A percentile compares a stretch with the other conserved stretches of the same genome.
phyloP scores from a whole-genome alignment of 2,888 invertebrate genomes.

The Nebria brevicollis region DNA sequence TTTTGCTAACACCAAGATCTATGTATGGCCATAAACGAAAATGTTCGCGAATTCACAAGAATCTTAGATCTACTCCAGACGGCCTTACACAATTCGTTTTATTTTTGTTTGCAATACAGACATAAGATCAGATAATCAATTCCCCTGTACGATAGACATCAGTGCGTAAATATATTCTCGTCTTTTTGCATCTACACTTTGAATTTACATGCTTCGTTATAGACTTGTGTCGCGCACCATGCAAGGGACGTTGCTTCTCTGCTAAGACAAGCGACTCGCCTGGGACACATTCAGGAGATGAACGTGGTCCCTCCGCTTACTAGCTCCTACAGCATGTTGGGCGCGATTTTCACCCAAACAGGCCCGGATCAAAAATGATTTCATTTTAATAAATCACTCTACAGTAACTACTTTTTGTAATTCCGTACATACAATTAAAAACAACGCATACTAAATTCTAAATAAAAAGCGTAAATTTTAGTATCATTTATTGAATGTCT shows the following conservation, averaged over 20 bases:
- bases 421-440: no score
- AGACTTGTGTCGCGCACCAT: neutral
- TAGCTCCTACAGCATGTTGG: neutral
- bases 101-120: conserved; percentile 1
- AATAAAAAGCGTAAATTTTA: no score
- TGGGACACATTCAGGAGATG: conserved; percentile 35
- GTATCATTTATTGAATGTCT: no score
- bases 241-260: neutral
- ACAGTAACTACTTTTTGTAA: no score
- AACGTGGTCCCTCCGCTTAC: conserved; percentile 11
- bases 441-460: no score
- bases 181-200: neutral
- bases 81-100: neutral
- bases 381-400: neutral
- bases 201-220: neutral
- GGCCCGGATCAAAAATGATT: conserved; percentile 2
- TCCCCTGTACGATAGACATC: neutral
- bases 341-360: neutral
- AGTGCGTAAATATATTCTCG: neutral
- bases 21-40: neutral
- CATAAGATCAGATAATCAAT: neutral
- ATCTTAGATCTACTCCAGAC: neutral
- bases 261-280: conserved; percentile 43
- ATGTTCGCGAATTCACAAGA: neutral
- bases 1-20: neutral